Percentiles rank a stretch among this genome's conserved stretches.
Conservation (phyloP, 2,888 invertebrate species). For the Dryomyza anilis region DNA sequence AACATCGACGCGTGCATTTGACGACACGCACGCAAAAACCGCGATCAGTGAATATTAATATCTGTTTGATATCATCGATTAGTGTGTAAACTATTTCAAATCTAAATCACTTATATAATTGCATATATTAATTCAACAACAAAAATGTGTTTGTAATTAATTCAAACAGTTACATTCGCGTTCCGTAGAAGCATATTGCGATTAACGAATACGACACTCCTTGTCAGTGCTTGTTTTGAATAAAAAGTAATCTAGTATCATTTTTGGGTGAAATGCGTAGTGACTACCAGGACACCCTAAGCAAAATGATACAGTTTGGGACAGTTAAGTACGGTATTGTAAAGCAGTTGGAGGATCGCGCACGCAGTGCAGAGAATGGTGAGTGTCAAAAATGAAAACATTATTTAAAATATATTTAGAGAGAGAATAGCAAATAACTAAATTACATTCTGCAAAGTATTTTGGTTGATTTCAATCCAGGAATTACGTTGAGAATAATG, state of each 20-base stretch:
- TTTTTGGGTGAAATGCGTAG: conserved; percentile 61
- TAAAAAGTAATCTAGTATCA: conserved; percentile 57
- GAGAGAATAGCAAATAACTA: too few species aligned
- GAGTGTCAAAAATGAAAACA: too few species aligned
- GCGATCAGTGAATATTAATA: background rate
- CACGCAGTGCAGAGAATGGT: conserved; percentile 59
- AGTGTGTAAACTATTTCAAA: background rate
- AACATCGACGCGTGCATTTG: conserved; percentile 34
- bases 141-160: background rate
- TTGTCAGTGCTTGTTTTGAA: conserved; percentile 38
- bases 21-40: background rate
- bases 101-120: conserved; percentile 6
- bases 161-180: background rate
- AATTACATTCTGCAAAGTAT: too few species aligned
- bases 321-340: conserved; percentile 70
- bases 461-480: too few species aligned
- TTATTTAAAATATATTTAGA: too few species aligned
- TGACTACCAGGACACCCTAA: conserved; percentile 62
- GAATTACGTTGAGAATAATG: too few species aligned
- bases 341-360: conserved; percentile 62
- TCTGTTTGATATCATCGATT: conserved; percentile 11
- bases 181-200: too few species aligned
- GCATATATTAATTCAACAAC: background rate
- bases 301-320: conserved; percentile 70
- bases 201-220: too few species aligned